These are phyloP conservation scores for Acarapis woodi DNA, from an alignment of 1,140 invertebrate genomes.

Conservation along the genomic window DNA sequence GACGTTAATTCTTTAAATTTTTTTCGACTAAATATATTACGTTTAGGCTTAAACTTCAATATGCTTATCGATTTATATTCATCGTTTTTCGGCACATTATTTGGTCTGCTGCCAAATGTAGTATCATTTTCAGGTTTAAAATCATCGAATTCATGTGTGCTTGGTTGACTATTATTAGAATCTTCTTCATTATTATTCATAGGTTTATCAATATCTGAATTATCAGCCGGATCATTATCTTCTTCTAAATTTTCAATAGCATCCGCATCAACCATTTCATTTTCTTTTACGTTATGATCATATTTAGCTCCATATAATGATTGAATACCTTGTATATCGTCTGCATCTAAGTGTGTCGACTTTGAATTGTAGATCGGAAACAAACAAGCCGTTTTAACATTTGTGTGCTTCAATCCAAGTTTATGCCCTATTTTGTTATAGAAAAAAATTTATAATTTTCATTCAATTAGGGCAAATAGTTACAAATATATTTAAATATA, in stretches of 20 bases:
- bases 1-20: no score
- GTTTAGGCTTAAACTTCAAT: background rate
- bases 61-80: background rate
- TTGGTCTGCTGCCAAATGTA: no score
- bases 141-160: background rate
- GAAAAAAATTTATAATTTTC: background rate
- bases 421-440: background rate
- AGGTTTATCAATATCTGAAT: background rate
- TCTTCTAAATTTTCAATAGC: background rate
- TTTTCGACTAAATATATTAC: background rate
- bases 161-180: background rate
- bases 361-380: no score
- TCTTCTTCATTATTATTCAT: background rate
- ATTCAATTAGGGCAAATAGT: background rate
- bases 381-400: no score
- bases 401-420: background rate
- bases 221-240: background rate
- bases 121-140: background rate
- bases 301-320: slow-evolving; percentile 45
- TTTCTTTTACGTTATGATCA: background rate
- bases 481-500: slow-evolving; percentile 10
- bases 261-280: background rate
- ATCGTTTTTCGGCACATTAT: background rate
- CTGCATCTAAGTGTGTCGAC: slow-evolving; percentile 15
- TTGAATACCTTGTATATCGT: slow-evolving; percentile 21